Conservation (phyloP, 2,113 vertebrate species). For the chimpanzee (Pan troglodytes) region DNA sequence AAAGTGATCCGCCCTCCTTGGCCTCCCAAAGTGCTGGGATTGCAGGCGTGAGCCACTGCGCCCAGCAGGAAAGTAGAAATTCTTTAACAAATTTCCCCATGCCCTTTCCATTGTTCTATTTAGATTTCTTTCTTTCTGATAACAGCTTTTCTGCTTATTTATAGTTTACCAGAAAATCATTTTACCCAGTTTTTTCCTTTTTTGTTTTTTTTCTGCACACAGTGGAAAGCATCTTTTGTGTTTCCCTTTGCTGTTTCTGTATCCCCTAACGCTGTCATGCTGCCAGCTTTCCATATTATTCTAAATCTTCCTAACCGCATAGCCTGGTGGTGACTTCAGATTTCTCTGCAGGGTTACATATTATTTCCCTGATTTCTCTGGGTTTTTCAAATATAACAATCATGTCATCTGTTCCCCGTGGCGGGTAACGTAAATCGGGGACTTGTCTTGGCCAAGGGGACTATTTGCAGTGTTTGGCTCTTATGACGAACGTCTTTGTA, state of each 20-base stretch:
- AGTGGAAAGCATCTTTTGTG: background rate
- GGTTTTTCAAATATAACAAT: background rate
- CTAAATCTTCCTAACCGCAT: background rate
- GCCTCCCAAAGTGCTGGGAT: background rate
- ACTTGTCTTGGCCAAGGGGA: background rate
- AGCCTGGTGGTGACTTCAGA: background rate
- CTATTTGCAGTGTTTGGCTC: background rate
- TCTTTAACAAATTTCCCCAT: background rate
- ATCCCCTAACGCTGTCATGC: background rate
- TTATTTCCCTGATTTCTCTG: background rate
- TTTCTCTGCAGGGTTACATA: background rate
- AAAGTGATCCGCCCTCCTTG: background rate
- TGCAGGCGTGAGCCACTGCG: background rate
- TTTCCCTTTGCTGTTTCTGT: background rate
- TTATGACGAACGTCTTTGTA: background rate
- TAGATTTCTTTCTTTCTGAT: background rate
- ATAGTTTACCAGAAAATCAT: background rate
- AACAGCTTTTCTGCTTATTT: background rate
- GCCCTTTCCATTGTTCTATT: background rate
- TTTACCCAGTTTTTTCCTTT: background rate
- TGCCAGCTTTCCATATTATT: background rate
- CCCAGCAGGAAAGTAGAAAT: no score
- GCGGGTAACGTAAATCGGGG: fast-evolving
- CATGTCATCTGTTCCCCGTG: background rate
- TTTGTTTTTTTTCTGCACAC: background rate